Evolutionary conservation across 30 jellyfish, hydroid and myxozoan species (phyloP), one percentile per base, ranked within the genome.

Genomic region (Hydractinia echinata): DNA sequence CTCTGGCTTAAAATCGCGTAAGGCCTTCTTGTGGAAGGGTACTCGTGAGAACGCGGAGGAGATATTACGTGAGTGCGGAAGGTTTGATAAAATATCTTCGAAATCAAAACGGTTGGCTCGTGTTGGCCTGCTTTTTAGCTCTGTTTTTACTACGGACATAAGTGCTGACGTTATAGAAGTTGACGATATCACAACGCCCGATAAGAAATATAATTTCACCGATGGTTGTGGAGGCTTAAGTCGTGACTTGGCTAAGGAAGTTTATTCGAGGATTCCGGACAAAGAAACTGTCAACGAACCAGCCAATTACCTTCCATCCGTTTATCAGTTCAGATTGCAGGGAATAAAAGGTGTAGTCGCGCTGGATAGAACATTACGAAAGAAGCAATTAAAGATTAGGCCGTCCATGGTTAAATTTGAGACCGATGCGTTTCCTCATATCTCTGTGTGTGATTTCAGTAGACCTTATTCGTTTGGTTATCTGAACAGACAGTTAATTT

Each of bases 261-360:
- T 77, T n/a, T 50, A 13, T 54, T 8, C 11, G 76, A 53, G 60
- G 60, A 55, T 77, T n/a, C 79, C 85, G 14, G 85, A 55, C 14
- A 30, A 55, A 11, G 76, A 77, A 18, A 54, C 14, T 15, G 56
- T 61, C 8, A 77, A 51, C 15, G 61, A 11, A 6, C 85, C 85
- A 52, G 18, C 16, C 14, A 18, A 77, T 20, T 77, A 77, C 60
- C 20, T 77, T 50, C 85, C 85, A 7, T 55, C 85, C 11, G 85
- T 77, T 11, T 77, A 53, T 16, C 85, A 77, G 21, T n/a, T 77
- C 53, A 73, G 85, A 5, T 60, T 77, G 21, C 81, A 77, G 51
- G 85, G 85, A 5, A 51, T 50, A 49, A 77, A 77, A 58, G 85
- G 85, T 10, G 85, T 77, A 53, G 85, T 77, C 60, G 80, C 85